Conservation (phyloP, 1,140 invertebrate species). For the Drosophila ananassae region DNA sequence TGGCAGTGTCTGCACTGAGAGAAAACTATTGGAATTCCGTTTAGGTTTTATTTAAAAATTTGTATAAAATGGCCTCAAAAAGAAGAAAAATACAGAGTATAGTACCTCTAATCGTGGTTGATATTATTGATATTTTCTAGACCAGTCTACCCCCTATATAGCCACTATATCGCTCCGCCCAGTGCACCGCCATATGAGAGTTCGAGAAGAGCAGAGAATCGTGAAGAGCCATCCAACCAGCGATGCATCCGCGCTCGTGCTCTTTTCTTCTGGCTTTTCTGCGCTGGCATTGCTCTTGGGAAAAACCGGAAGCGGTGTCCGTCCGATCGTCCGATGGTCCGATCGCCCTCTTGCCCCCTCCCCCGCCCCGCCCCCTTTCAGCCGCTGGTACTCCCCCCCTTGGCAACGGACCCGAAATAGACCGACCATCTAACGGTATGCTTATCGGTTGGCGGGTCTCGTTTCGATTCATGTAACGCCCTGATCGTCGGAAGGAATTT, state of each 20-base stretch:
- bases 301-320: constrained; percentile 69
- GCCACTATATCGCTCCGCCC: not conserved
- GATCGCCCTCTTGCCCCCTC: not conserved
- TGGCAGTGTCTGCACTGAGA: not conserved
- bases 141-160: too few relatives aligned
- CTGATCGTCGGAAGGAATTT: constrained; percentile 35
- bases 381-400: constrained; percentile 8
- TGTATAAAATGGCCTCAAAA: too few relatives aligned
- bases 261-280: constrained; percentile 9
- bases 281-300: constrained; percentile 43
- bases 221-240: constrained; percentile 7
- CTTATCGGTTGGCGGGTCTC: constrained; percentile 32
- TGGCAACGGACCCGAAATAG: constrained; percentile 59
- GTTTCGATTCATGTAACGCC: constrained; percentile 42
- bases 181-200: constrained; percentile 16
- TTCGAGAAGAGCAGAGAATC: not conserved
- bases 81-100: too few relatives aligned
- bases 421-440: constrained; percentile 59
- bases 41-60: too few relatives aligned
- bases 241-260: constrained; percentile 18
- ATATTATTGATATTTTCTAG: too few relatives aligned
- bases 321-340: not conserved
- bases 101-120: too few relatives aligned
- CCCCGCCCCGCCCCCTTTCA: not conserved
- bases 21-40: not conserved